Evolutionary conservation across 2,888 invertebrate species (phyloP).

Genomic region (Hirtodrosophila alboralis): DNA sequence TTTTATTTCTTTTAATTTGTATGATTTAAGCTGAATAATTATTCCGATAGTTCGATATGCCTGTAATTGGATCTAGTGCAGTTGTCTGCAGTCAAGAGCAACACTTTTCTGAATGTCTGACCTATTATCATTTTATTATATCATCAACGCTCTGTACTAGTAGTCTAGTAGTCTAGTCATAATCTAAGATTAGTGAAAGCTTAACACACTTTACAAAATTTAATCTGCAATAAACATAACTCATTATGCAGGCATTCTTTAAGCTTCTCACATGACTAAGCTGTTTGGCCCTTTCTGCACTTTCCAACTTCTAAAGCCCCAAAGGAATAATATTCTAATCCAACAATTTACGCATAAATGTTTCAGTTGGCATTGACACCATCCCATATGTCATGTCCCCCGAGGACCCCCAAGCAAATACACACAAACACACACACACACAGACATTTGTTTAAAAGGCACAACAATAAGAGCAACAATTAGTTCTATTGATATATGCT

Average conservation of each 20-base stretch:
- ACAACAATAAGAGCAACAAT: conserved; percentile 63
- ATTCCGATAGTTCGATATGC: background rate
- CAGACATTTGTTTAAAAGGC: conserved; percentile 37
- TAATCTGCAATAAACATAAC: conserved; percentile 42
- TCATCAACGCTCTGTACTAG: too few relatives aligned
- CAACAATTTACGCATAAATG: conserved; percentile 56
- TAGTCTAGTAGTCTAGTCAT: background rate
- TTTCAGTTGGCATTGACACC: conserved; percentile 36
- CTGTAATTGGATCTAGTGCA: background rate
- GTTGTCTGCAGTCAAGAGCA: too few relatives aligned
- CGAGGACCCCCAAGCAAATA: conserved; percentile 11
- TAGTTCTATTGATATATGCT: conserved; percentile 65
- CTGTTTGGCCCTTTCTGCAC: conserved; percentile 28
- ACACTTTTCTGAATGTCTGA: too few relatives aligned
- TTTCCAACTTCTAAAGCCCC: conserved; percentile 17
- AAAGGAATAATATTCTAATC: conserved; percentile 44
- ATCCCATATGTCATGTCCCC: conserved; percentile 10
- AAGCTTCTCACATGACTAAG: conserved; percentile 28
- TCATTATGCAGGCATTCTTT: conserved; percentile 27
- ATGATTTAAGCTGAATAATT: conserved; percentile 7
- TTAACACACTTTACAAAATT: conserved; percentile 25
- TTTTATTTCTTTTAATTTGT: conserved; percentile 7
- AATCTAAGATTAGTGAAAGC: conserved; percentile 25
- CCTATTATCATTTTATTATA: too few relatives aligned
- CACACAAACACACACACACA: conserved; percentile 1